Evolutionary conservation across 2,888 invertebrate species (phyloP).

Genomic region (Cantharis rustica): DNA sequence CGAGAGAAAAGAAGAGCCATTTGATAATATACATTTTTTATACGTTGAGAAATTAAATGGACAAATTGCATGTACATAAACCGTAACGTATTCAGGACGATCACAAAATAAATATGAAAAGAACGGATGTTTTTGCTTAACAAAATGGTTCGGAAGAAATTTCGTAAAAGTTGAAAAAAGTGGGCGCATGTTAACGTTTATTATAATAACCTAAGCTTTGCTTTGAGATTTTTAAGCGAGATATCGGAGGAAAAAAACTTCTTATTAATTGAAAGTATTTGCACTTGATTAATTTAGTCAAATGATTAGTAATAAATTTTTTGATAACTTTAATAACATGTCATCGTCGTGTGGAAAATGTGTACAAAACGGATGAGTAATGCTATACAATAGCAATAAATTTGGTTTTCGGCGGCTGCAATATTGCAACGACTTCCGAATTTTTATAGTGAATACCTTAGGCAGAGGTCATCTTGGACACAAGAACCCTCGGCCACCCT

Average conservation of each 20-base stretch:
- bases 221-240: neutral
- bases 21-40: neutral
- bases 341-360: neutral
- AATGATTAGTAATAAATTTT: neutral
- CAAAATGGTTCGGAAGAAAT: neutral
- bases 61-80: neutral
- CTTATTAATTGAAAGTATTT: neutral
- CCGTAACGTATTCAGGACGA: neutral
- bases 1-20: neutral
- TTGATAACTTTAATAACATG: neutral
- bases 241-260: too few relatives aligned
- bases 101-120: neutral
- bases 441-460: slow-evolving; percentile 4
- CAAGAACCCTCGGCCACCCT: slow-evolving; percentile 37
- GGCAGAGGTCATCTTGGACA: slow-evolving; percentile 22
- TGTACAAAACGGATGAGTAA: neutral
- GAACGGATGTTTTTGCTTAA: neutral
- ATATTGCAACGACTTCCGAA: slow-evolving; percentile 1
- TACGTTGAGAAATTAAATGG: neutral
- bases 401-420: neutral
- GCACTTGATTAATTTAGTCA: neutral
- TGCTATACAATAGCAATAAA: slow-evolving; percentile 1
- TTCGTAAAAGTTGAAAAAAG: neutral
- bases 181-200: neutral
- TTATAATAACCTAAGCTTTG: neutral